phyloP scores from a whole-genome alignment of 2,797 vertebrate species.

The Falco berigora region DNA sequence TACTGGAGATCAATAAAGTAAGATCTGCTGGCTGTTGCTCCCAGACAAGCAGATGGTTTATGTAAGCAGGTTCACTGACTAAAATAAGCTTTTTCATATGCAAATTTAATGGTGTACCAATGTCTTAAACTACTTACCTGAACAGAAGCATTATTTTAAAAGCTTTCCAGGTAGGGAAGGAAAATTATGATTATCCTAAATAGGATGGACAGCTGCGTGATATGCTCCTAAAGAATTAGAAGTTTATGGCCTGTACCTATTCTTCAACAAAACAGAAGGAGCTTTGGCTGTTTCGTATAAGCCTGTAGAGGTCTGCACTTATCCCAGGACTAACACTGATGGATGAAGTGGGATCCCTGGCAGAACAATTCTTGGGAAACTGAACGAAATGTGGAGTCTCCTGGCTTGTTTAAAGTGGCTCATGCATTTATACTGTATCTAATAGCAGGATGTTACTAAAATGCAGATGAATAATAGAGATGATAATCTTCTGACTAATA shows the following conservation, averaged over 20 bases:
- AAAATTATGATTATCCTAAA: background rate
- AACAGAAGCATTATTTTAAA: background rate
- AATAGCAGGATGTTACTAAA: background rate
- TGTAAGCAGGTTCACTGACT: background rate
- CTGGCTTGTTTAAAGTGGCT: background rate
- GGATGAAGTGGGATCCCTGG: rapidly evolving
- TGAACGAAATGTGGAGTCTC: background rate
- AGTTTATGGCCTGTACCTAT: background rate
- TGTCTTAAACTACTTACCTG: background rate
- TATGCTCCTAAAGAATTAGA: background rate
- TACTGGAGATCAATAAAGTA: background rate
- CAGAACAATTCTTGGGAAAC: background rate
- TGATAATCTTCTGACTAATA: background rate
- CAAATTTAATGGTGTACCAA: background rate
- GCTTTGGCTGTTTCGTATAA: background rate
- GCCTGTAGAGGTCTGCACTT: background rate
- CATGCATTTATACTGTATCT: background rate
- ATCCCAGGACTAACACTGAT: background rate
- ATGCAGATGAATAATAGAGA: background rate
- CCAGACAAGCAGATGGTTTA: background rate
- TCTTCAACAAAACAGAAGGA: background rate
- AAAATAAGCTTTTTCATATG: background rate
- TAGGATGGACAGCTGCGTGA: background rate
- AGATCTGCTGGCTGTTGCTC: background rate
- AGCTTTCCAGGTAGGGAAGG: background rate